A percentile compares a stretch with the other conserved stretches of the same genome.
These are phyloP conservation scores for Platyura marginata DNA, from an alignment of 1,140 invertebrate genomes.

Conservation along the genomic window DNA sequence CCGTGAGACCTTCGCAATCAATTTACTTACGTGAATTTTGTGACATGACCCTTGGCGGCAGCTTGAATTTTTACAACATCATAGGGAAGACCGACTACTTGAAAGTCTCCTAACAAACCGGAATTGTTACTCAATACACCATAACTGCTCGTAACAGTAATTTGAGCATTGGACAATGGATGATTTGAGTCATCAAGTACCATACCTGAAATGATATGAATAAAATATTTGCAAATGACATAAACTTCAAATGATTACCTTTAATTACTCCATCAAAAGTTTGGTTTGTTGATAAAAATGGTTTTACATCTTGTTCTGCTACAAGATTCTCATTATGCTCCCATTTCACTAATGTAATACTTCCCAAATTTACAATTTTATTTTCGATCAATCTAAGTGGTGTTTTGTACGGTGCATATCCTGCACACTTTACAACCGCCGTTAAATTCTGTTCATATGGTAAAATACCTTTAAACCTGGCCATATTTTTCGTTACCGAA, in stretches of 20 bases:
- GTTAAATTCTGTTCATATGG: too few relatives aligned
- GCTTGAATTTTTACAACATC: slow-evolving; percentile 35
- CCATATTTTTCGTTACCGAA: slow-evolving; percentile 41
- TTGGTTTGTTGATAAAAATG: background rate
- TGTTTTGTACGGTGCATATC: slow-evolving; percentile 31
- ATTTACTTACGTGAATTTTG: too few relatives aligned
- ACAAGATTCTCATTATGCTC: too few relatives aligned
- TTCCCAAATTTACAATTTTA: slow-evolving; percentile 3
- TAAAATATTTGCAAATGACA: too few relatives aligned
- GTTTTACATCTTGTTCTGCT: background rate
- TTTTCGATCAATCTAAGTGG: slow-evolving; percentile 21
- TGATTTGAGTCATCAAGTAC: slow-evolving; percentile 33
- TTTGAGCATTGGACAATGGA: slow-evolving; percentile 33
- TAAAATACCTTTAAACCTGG: slow-evolving; percentile 46
- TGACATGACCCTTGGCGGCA: slow-evolving; percentile 33
- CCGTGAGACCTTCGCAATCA: too few relatives aligned
- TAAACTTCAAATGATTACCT: background rate
- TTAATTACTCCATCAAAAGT: background rate
- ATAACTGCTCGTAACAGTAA: slow-evolving; percentile 23
- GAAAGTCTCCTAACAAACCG: slow-evolving; percentile 36
- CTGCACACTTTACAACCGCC: slow-evolving; percentile 34
- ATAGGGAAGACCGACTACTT: slow-evolving; percentile 26
- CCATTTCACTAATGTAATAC: too few relatives aligned
- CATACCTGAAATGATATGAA: slow-evolving; percentile 35
- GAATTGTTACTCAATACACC: slow-evolving; percentile 23